Evolutionary conservation across 2,888 invertebrate genomes (phyloP), one percentile per base, ranked within the genome.

Genomic region (Nemotelus nigrinus): DNA sequence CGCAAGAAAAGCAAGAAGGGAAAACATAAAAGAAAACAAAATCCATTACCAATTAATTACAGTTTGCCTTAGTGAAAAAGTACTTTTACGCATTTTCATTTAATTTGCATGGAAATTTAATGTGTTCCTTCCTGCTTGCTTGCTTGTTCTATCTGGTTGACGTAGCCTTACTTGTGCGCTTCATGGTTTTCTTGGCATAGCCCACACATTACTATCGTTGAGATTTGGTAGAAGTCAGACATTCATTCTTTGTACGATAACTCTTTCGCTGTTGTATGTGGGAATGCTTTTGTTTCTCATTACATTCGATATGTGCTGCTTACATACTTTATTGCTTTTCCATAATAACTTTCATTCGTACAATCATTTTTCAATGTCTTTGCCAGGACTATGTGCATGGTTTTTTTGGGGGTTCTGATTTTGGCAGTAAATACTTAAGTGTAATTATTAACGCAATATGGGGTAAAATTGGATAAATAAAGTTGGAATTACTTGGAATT

Each of bases 1-100:
- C 41, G 3, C 8, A 58, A 41, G 4, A 53, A 50, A 55, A 70
- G 2, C 43, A 45, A 64, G 44, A 43, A 2, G n/a, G 55, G 60
- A 44, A 58, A 60, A 41, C 25, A 25, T 47, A 63, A 43, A 74
- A 10, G 60, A 63, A 74, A 58, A 72, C 57, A 63, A 48, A 39
- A 63, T 47, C 74, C 63, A 60, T 74, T 70, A 53, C 55, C 74
- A 74, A 74, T 74, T 74, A 74, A 74, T 74, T 74, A 74, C 74
- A 53, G 8, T 8, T 43, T 25, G 53, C 44, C 2, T 8, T 10
- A 50, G 50, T 50, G 53, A 68, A 68, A 68, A 68, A 68, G 7
- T 50, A 41, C 6, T 6, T 25, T 53, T 5, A 68, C 5, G 25
- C 58, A 57, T 7, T 48, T 74, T 74, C 47, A 60, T 60, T 63